Conservation (phyloP, 1,140 invertebrate species). For the Ostrea edulis region DNA sequence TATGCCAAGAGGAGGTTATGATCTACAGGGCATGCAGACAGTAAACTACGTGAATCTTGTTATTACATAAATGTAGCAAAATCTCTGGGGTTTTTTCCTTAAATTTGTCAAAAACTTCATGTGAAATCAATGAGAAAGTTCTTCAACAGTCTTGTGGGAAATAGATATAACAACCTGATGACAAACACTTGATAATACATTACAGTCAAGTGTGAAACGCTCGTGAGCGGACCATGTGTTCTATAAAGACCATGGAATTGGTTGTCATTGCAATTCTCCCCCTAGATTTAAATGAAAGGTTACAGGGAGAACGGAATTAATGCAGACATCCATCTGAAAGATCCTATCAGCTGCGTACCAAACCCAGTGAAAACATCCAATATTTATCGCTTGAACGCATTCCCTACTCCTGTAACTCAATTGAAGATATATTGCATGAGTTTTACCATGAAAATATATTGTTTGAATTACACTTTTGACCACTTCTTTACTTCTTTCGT, state of each 20-base stretch:
- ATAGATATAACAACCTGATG: not conserved
- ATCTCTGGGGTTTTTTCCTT: too few relatives aligned
- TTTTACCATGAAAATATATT: not conserved
- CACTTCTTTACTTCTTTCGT: not conserved
- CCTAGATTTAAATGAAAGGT: constrained; percentile 12
- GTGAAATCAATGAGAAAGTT: too few relatives aligned
- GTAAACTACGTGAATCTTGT: too few relatives aligned
- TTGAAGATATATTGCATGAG: not conserved
- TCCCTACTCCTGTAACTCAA: not conserved
- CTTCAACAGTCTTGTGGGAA: too few relatives aligned
- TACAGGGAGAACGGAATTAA: not conserved
- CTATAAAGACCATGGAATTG: constrained; percentile 20
- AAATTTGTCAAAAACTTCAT: too few relatives aligned
- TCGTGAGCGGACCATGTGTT: constrained; percentile 16
- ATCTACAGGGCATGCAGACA: too few relatives aligned
- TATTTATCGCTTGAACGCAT: constrained; percentile 12
- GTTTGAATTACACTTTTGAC: not conserved
- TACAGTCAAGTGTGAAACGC: constrained; percentile 12
- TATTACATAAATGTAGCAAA: too few relatives aligned
- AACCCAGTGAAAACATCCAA: constrained; percentile 2
- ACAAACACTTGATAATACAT: not conserved
- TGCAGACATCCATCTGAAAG: not conserved
- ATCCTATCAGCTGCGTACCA: constrained; percentile 7
- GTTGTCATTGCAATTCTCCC: not conserved
- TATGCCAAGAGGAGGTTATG: too few relatives aligned